Conservation (phyloP, 2,797 vertebrate species). For the Arnoldichthys spilopterus region DNA sequence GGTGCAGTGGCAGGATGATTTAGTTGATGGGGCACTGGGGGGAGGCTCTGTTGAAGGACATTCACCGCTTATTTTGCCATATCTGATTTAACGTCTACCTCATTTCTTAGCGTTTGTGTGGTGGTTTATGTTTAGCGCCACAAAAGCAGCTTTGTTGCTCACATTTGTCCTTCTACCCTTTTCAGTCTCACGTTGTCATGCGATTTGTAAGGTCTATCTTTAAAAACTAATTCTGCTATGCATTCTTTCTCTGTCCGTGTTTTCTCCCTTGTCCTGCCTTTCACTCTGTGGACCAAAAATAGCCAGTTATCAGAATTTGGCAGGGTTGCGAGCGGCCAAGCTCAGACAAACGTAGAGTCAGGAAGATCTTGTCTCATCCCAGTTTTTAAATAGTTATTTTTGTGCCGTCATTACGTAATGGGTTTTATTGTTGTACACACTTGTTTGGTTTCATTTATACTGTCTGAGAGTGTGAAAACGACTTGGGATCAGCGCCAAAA, state of each 20-base stretch:
- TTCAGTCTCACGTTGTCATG: conserved; percentile 2
- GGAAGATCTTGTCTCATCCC: conserved; percentile 36
- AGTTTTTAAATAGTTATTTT: conserved; percentile 34
- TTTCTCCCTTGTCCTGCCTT: neutral
- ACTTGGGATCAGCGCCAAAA: neutral
- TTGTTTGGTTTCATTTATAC: conserved; percentile 9
- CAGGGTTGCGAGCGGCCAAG: conserved; percentile 22
- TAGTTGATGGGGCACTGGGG: conserved; percentile 48
- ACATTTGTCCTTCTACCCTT: neutral
- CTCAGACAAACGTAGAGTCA: conserved; percentile 26
- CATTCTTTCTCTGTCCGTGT: conserved; percentile 7
- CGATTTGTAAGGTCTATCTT: neutral
- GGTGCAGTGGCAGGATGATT: conserved; percentile 53
- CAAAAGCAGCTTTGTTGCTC: conserved; percentile 7
- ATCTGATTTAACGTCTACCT: conserved; percentile 57
- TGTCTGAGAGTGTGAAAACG: neutral
- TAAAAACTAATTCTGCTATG: neutral
- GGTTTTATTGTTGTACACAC: neutral
- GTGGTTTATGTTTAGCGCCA: neutral
- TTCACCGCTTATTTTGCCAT: conserved; percentile 56
- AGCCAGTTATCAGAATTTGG: conserved; percentile 19
- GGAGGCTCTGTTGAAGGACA: conserved; percentile 53
- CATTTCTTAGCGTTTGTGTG: conserved; percentile 4
- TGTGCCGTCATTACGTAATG: conserved; percentile 30
- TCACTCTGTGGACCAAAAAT: conserved; percentile 32